phyloP scores from a whole-genome alignment of 2,797 vertebrate species.

The Sardinella longiceps region DNA sequence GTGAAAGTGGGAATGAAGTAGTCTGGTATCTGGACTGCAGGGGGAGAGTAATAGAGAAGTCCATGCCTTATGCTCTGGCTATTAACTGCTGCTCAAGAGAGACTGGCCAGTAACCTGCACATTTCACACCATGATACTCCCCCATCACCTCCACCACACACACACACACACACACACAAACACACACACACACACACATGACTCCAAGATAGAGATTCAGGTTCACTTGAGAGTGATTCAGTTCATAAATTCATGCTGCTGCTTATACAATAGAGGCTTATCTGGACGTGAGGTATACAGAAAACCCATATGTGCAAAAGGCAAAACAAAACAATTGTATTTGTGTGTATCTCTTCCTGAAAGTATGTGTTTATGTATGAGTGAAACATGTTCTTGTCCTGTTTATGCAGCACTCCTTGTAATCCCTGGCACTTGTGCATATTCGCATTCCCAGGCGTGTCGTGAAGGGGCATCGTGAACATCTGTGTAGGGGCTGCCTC shows the following conservation, averaged over 20 bases:
- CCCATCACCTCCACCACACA: no score
- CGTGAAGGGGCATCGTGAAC: neutral
- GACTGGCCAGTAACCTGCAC: no score
- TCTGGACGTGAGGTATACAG: neutral
- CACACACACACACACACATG: no score
- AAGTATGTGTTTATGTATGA: neutral
- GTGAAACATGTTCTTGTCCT: neutral
- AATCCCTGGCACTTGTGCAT: neutral
- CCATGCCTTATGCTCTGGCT: no score
- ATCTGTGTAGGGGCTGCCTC: neutral
- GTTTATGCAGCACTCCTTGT: neutral
- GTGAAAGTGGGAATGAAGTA: neutral
- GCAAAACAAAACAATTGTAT: neutral
- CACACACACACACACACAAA: no score
- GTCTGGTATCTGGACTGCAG: neutral
- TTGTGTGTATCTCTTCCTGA: neutral
- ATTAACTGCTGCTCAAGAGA: no score
- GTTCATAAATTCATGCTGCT: no score
- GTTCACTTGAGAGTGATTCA: no score
- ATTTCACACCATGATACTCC: no score
- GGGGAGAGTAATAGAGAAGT: neutral
- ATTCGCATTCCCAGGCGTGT: neutral
- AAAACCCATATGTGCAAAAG: neutral
- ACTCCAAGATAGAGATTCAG: no score
- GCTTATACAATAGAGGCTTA: neutral